Base-by-base conservation (phyloP, 1,140 invertebrate species). In the Drusus annulatus region DNA sequence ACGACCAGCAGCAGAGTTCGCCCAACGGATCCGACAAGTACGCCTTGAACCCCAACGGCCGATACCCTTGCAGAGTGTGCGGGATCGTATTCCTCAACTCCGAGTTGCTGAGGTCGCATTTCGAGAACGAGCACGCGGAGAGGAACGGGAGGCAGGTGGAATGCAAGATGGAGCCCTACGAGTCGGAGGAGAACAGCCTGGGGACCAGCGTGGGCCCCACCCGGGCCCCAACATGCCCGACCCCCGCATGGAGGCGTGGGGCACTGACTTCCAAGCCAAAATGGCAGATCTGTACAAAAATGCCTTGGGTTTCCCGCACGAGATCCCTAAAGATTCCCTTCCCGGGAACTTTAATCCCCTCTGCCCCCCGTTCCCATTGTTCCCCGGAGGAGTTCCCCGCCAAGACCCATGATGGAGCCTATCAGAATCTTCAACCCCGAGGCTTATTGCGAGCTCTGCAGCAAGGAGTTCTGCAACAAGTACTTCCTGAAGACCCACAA, bases 381-480 rank as follows among this genome's bases (percentile, higher is more conserved):
- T 83, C 74, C 74, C 87, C 86, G 81, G 86, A 82, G 86, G 90
- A 80, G 85, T 91, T 45, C 91, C 92, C 86, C 91, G 1, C 89
- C 91, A 54, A 87, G 92, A 8, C 89, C 92, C 6, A 88, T 91
- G n/a, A 90, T 92, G 78, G 92, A 94, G 15, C 94, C 94, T 10
- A 88, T 95, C 52, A 89, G 95, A 82, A 98, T 98, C 82, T 98
- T 98, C 85, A 98, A 99, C 87, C 95, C 94, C 23, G 98, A 98
- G 89, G 97, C 98, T 4, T 99, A 98, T 87, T 98, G 98, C 87
- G 96, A 97, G 84, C 91, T 97, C 54, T 99, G 98, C 90, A 98
- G 99, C 89, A 99, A 99, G 88, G 98, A 99, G 88, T 98, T 99
- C 86, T 99, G 98, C 91, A 99, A 99, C 91, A 99, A 99, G 88